Conservation (phyloP, 2,888 invertebrate genomes). For the Cheilosia soror region DNA sequence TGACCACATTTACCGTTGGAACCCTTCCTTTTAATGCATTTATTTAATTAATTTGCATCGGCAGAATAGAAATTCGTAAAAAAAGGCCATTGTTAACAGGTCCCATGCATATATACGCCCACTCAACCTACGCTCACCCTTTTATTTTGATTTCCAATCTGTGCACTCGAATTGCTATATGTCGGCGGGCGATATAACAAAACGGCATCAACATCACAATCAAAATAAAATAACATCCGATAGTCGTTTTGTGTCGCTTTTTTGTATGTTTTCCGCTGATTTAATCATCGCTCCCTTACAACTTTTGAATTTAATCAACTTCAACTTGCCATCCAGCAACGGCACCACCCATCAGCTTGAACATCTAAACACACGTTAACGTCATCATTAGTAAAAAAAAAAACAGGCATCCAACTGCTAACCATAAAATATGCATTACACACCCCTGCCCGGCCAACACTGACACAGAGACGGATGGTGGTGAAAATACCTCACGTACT, state of each 20-base stretch:
- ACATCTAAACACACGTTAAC: constrained; percentile 70
- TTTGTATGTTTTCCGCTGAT: constrained; percentile 70
- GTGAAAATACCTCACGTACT: constrained; percentile 45
- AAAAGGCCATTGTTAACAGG: constrained; percentile 53
- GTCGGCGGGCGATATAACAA: constrained; percentile 1
- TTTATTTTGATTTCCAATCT: constrained; percentile 53
- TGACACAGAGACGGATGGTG: constrained; percentile 31
- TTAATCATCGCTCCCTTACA: constrained; percentile 74
- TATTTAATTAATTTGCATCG: constrained; percentile 71
- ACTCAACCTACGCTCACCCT: constrained; percentile 50
- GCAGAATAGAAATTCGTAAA: constrained; percentile 39
- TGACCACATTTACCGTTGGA: constrained; percentile 54
- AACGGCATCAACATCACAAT: constrained; percentile 40
- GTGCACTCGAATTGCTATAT: constrained; percentile 34
- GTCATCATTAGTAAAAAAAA: constrained; percentile 54
- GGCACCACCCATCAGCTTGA: not conserved
- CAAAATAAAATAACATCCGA: constrained; percentile 58
- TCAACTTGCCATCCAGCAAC: constrained; percentile 41
- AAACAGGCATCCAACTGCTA: constrained; percentile 54
- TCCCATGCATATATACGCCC: constrained; percentile 55
- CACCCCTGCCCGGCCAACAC: constrained; percentile 4
- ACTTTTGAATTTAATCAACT: constrained; percentile 73
- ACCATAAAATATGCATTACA: constrained; percentile 74
- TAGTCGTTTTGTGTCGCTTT: constrained; percentile 50
- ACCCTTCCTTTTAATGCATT: constrained; percentile 63